Evolutionary conservation across 2,888 invertebrate species (phyloP), one percentile per base, ranked within the genome.

Genomic region (Habroteleia sp.): DNA sequence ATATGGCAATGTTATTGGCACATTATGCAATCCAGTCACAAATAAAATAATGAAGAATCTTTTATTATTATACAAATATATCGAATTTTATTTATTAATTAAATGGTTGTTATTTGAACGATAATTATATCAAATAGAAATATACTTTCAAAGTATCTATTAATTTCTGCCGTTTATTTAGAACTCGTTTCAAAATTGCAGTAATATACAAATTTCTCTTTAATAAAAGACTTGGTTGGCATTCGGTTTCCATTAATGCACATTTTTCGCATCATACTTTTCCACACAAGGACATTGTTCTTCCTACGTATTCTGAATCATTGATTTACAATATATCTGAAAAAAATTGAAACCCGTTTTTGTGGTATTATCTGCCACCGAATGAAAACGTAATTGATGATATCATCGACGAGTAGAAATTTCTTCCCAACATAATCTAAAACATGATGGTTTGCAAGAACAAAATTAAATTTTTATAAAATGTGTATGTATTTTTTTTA

Each of bases 281-380:
- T 58, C 48, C 56, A 58, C 29, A n/a, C 44, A 35, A 68, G 58
- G 68, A 68, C 58, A 41, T 16, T 8, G 31, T 33, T 7, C 68
- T 50, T 68, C 68, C 68, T 13, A 68, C 68, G 50, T 50, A 29
- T 39, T 50, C 50, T 68, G 68, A 68, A 35, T 68, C 68, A 68
- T 46, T 58, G 56, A 41, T 41, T 58, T 41, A 29, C 17, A 33
- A 58, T 48, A 29, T 25, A 33, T 50, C 3, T 42, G 4, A 5
- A 44, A 63, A 48, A 66, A 66, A 48, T 23, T n/a, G 8, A 66
- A 54, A 48, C 66, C 29, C 48, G 66, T 65, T 66, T 44, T 54
- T 29, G 65, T 52, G 7, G 5, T 20, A 63, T 39, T 35, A 35
- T 37, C 42, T 20, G 23, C 23, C n/a, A 8, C n/a, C 10, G 41